Evolutionary conservation across 2,888 invertebrate genomes (phyloP).

Genomic region (Protonemura montana): DNA sequence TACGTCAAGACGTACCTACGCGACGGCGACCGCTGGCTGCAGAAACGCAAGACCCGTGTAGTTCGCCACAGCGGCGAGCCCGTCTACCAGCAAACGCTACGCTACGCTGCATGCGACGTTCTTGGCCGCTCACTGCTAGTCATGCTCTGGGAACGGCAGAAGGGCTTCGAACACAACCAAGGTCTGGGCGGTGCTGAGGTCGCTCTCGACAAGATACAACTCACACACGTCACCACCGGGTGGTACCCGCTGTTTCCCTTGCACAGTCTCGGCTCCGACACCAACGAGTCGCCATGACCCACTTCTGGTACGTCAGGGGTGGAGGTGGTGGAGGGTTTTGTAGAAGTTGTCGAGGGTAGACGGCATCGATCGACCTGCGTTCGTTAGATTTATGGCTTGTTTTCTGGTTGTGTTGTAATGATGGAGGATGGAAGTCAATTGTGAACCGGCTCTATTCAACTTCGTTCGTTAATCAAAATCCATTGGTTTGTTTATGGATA

Average conservation of each 20-base stretch:
- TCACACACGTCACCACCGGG: constrained; percentile 82
- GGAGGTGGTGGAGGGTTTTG: too few relatives aligned
- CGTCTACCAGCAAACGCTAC: constrained; percentile 86
- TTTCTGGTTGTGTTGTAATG: too few relatives aligned
- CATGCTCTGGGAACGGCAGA: constrained; percentile 92
- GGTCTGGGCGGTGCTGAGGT: constrained; percentile 86
- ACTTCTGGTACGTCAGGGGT: background rate
- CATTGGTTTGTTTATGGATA: too few relatives aligned
- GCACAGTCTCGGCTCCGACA: constrained; percentile 77
- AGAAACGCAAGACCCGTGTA: constrained; percentile 90
- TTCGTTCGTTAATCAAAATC: too few relatives aligned
- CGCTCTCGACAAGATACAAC: constrained; percentile 79
- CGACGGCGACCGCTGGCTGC: constrained; percentile 86
- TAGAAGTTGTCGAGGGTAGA: too few relatives aligned
- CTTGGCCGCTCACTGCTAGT: constrained; percentile 79
- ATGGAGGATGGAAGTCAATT: too few relatives aligned
- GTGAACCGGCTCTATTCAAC: too few relatives aligned
- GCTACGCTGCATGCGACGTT: constrained; percentile 70
- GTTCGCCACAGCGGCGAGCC: constrained; percentile 84
- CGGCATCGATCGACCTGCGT: too few relatives aligned
- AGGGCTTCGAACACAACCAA: constrained; percentile 84
- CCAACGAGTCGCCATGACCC: constrained; percentile 61
- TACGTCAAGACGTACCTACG: constrained; percentile 94
- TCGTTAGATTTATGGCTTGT: too few relatives aligned
- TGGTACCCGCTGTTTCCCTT: constrained; percentile 94